Evolutionary conservation across 2,113 vertebrate species (phyloP).

Genomic region (Hepsetus odoe): DNA sequence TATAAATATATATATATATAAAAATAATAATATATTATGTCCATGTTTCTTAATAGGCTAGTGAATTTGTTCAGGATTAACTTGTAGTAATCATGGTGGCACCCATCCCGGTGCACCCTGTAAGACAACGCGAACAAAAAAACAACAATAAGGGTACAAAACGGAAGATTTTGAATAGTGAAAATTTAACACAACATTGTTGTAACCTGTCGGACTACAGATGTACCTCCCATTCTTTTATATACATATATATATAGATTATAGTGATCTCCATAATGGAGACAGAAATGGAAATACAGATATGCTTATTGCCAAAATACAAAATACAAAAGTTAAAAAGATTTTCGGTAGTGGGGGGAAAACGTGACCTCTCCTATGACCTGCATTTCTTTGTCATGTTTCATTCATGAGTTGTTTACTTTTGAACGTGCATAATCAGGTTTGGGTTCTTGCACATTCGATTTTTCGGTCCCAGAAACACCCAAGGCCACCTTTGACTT

Average conservation of each 20-base stretch:
- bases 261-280: background rate
- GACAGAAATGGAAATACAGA: slow-evolving; percentile 16
- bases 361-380: background rate
- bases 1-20: slow-evolving; percentile 23
- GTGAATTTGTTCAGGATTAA: slow-evolving; percentile 60
- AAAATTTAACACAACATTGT: background rate
- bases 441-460: background rate
- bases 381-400: background rate
- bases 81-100: slow-evolving; percentile 48
- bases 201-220: slow-evolving; percentile 18
- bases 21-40: slow-evolving; percentile 57
- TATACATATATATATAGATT: slow-evolving; percentile 6
- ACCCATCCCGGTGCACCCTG: slow-evolving; percentile 46
- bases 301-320: slow-evolving; percentile 30
- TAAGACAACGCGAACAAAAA: background rate
- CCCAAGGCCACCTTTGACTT: slow-evolving; percentile 27
- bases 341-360: slow-evolving; percentile 8
- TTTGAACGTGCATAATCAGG: background rate
- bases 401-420: background rate
- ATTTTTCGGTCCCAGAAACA: background rate
- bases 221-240: slow-evolving; percentile 17
- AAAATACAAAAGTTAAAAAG: background rate
- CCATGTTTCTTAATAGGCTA: slow-evolving; percentile 68
- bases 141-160: slow-evolving; percentile 41
- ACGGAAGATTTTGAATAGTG: slow-evolving; percentile 19